Evolutionary conservation across 2,113 vertebrate genomes (phyloP).

Genomic region (Coptodon rendalli): DNA sequence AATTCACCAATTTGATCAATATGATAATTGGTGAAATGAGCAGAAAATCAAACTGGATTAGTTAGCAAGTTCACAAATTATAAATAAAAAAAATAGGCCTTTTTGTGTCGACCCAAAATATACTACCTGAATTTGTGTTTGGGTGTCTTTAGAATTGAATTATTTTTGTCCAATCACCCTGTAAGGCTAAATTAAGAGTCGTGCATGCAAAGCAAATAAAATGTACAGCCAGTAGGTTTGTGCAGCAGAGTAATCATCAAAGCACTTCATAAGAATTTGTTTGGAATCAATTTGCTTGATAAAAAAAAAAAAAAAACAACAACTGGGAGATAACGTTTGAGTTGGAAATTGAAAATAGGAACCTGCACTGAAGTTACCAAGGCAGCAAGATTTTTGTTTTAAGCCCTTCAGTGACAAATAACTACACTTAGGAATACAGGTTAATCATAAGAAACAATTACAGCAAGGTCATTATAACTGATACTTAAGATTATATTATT

Average conservation of each 20-base stretch:
- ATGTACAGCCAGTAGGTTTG: neutral
- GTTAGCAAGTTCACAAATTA: neutral
- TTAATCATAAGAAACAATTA: neutral
- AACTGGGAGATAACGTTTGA: neutral
- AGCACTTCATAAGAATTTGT: conserved; percentile 6
- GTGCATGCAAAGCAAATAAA: neutral
- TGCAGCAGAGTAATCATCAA: neutral
- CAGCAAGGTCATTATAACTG: neutral
- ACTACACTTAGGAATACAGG: neutral
- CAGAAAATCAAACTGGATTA: neutral
- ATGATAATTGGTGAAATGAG: neutral
- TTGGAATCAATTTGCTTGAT: neutral
- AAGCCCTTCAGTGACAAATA: neutral
- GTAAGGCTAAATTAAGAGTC: neutral
- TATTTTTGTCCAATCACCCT: neutral
- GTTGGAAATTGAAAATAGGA: neutral
- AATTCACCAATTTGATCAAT: neutral
- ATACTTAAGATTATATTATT: neutral
- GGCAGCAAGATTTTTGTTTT: neutral
- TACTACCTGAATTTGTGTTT: neutral
- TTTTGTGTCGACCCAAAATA: neutral
- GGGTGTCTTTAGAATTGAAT: neutral
- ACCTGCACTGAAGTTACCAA: neutral
- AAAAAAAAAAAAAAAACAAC: neutral
- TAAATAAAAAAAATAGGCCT: neutral